phyloP scores from a whole-genome alignment of 2,797 vertebrate species.

The Delichon dasypus region DNA sequence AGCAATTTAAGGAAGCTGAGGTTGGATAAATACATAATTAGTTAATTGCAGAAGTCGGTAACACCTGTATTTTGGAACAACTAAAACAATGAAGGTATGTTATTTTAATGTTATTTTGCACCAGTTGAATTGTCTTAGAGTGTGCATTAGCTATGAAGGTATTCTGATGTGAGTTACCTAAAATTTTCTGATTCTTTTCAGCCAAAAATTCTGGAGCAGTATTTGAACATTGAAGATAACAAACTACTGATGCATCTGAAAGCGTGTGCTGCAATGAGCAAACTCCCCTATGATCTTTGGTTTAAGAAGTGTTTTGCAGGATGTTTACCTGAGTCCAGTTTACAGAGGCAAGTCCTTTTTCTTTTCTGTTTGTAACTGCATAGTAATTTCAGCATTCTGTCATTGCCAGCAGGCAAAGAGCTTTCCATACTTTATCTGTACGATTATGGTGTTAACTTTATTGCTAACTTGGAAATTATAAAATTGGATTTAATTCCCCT shows the following conservation, averaged over 20 bases:
- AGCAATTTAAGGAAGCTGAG: not conserved
- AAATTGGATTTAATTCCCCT: not conserved
- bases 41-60: not conserved
- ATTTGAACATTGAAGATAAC: constrained; percentile 91
- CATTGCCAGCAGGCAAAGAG: not conserved
- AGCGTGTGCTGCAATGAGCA: constrained; percentile 76
- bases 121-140: not conserved
- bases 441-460: not conserved
- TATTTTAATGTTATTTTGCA: not conserved
- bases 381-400: not conserved
- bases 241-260: constrained; percentile 88
- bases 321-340: constrained; percentile 92
- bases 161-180: not conserved
- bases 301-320: constrained; percentile 94
- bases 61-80: not conserved
- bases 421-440: not conserved
- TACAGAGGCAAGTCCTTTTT: constrained; percentile 85
- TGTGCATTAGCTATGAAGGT: not conserved
- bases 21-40: not conserved
- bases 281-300: constrained; percentile 90
- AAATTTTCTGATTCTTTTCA: constrained; percentile 60
- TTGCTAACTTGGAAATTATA: not conserved
- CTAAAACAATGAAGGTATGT: not conserved
- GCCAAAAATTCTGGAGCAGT: constrained; percentile 95
- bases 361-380: not conserved